A percentile compares a stretch with the other conserved stretches of the same genome.
These are phyloP conservation scores for Oedothorax gibbosus DNA, from an alignment of 1,140 invertebrate species.

Conservation along the genomic window DNA sequence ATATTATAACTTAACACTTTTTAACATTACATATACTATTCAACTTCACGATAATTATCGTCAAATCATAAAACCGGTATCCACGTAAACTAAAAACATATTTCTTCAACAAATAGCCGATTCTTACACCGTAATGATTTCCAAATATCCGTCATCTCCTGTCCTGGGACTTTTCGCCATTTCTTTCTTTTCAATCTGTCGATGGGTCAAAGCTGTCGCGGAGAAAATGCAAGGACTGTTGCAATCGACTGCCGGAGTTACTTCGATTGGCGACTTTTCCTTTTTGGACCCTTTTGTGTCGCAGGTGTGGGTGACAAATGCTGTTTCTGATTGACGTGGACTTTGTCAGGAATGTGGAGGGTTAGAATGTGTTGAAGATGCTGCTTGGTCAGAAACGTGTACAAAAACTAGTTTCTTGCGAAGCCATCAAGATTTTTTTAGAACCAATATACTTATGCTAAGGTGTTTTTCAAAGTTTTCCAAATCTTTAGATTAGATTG, in stretches of 20 bases:
- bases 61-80: too few relatives aligned
- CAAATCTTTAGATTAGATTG: too few relatives aligned
- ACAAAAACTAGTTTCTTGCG: background rate
- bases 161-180: background rate
- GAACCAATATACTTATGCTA: too few relatives aligned
- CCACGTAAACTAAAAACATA: too few relatives aligned
- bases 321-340: too few relatives aligned
- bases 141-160: conserved; percentile 43
- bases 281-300: background rate
- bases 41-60: too few relatives aligned
- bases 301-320: conserved; percentile 38
- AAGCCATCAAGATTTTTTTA: background rate
- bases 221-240: conserved; percentile 19
- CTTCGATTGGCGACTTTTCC: conserved; percentile 21
- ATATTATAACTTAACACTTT: too few relatives aligned
- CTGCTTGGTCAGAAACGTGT: background rate
- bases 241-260: background rate
- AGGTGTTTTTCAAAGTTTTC: too few relatives aligned
- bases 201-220: conserved; percentile 40
- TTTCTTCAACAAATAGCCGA: conserved; percentile 28
- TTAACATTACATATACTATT: too few relatives aligned
- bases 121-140: conserved; percentile 7
- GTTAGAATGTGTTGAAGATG: background rate
- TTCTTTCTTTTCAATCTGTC: conserved; percentile 31
- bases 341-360: background rate